Percentiles rank a stretch among this genome's conserved stretches.
Conservation (phyloP, 2,113 vertebrate species). For the Neodon shergylaensis region DNA sequence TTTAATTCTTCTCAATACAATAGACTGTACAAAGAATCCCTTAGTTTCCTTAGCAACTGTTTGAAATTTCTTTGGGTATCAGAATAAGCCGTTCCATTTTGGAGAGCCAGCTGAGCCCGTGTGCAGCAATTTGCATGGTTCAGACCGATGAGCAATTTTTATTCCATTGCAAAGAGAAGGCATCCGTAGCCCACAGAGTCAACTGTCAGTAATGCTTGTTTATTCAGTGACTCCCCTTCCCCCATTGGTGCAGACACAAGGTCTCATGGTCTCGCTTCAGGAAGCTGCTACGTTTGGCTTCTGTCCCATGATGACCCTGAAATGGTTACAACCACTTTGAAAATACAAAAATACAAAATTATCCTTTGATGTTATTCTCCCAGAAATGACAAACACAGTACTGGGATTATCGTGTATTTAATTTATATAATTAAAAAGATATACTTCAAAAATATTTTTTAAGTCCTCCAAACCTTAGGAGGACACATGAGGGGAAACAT, state of each 20-base stretch:
- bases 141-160: slow-evolving; percentile 74
- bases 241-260: slow-evolving; percentile 53
- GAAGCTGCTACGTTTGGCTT: slow-evolving; percentile 58
- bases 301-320: slow-evolving; percentile 24
- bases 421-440: slow-evolving; percentile 30
- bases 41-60: slow-evolving; percentile 84
- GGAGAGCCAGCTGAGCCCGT: slow-evolving; percentile 72
- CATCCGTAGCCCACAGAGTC: slow-evolving; percentile 56
- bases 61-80: slow-evolving; percentile 83
- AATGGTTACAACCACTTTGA: slow-evolving; percentile 47
- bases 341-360: background rate
- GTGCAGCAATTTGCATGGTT: slow-evolving; percentile 74
- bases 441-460: background rate
- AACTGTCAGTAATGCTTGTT: slow-evolving; percentile 66
- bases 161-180: slow-evolving; percentile 75
- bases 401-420: background rate
- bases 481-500: background rate
- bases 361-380: slow-evolving; percentile 48
- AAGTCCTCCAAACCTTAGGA: background rate
- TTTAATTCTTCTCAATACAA: slow-evolving; percentile 69
- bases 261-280: slow-evolving; percentile 50
- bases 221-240: slow-evolving; percentile 30
- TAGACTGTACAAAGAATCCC: slow-evolving; percentile 75
- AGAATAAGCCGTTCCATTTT: slow-evolving; percentile 81
- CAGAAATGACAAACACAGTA: slow-evolving; percentile 14